Evolutionary conservation across 2,888 invertebrate species (phyloP), one percentile per base, ranked within the genome.

Genomic region (Eutolmus rufibarbis): DNA sequence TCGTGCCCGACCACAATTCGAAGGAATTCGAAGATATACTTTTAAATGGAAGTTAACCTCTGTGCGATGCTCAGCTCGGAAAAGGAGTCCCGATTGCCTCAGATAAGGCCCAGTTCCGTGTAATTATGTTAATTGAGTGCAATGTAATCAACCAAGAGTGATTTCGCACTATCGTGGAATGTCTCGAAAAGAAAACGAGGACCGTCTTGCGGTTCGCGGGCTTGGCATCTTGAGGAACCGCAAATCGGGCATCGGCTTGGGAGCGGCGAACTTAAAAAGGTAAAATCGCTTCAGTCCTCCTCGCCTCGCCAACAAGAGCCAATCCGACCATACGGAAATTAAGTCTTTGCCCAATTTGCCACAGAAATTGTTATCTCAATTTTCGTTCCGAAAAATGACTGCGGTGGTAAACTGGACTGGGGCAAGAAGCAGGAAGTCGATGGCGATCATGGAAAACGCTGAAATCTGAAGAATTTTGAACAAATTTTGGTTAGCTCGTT

Each of bases 51-150:
- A 51, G 28, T 51, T 81, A 81, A 81, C 51, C 51, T 56, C 81
- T 28, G 46, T 14, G 46, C 76, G 76, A 66, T 28, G 76, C 76
- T 37, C 43, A 12, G 5, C 16, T 28, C 16, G 81, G 31, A 84
- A 40, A 84, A 81, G 56, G 56, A 66, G 40, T 5, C 57, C 23
- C 19, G 34, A 66, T 66, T 46, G 74, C 9, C 28, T 40, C 66
- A 23, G 74, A 74, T 66, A 66, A 40, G 51, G 19, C 31, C 19
- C 74, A 86, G 86, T 86, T 86, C 86, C 86, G 51, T 76, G 86
- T 86, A 76, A 86, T 86, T 86, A 86, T 86, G 86, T 86, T 86
- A 86, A 86, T 86, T 86, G 76, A 86, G 86, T 86, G 86, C 51
- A 86, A 76, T 86, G 86, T 86, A 86, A 86, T 86, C 86, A 86